phyloP scores from a whole-genome alignment of 2,113 vertebrate species.

The Panthera uncia region DNA sequence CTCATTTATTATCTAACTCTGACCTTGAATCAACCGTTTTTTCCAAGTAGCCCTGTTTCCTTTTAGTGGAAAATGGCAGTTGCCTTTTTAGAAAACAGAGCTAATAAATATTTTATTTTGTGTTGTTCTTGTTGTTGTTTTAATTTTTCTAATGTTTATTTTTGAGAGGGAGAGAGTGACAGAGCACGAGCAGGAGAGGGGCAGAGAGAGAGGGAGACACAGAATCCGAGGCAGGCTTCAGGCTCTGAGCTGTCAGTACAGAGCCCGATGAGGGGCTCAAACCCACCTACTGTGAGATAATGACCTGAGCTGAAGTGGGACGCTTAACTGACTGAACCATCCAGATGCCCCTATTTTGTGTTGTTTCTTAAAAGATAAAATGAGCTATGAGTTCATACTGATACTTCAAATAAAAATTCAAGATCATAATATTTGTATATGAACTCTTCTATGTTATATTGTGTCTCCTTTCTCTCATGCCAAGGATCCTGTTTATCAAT shows the following conservation, averaged over 20 bases:
- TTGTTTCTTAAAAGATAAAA: not conserved
- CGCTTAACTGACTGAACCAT: no score
- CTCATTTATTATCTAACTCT: not conserved
- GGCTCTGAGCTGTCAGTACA: no score
- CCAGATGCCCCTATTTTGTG: not conserved
- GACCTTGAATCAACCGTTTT: not conserved
- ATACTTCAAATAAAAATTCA: constrained; percentile 12
- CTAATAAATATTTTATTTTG: not conserved
- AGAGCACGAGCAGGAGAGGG: no score
- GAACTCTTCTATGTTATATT: not conserved
- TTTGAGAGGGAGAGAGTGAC: no score
- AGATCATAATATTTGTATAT: not conserved
- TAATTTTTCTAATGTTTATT: not conserved
- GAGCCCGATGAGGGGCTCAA: no score
- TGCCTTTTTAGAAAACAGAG: not conserved
- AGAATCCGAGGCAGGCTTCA: no score
- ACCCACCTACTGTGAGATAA: no score
- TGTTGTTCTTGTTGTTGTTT: not conserved
- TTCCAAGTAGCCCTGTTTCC: not conserved
- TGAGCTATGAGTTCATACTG: not conserved
- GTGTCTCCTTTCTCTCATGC: not conserved
- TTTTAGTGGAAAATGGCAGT: not conserved
- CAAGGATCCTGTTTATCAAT: not conserved
- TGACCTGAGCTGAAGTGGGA: no score
- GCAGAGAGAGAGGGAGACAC: no score